Base-by-base conservation (phyloP, 1,140 invertebrate species). In the Pararge aegeria region DNA sequence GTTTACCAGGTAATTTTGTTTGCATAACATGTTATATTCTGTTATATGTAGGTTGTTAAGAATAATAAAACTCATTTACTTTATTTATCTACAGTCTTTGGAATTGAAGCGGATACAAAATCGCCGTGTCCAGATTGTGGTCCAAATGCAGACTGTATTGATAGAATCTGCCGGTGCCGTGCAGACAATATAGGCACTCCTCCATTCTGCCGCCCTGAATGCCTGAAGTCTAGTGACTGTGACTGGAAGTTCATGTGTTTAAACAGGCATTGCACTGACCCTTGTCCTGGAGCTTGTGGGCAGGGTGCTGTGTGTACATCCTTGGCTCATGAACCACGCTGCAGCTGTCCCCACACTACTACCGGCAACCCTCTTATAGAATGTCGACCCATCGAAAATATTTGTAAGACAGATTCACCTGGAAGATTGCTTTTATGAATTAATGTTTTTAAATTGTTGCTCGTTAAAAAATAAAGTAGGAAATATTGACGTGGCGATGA, bases 291-390 rank as follows among this genome's bases (percentile, higher is more conserved):
- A 50, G 91, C 94, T 0, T 96, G 95, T 76, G 95, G 94, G 1
- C 91, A 90, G 55, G 91, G 90, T 51, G 95, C 94, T 13, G 56
- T 92, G 55, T 95, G 95, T 73, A 89, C 92, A 30, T 92, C 94
- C 2, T 91, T 94, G 61, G 95, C 95, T 75, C 96, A 97, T 71
- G 94, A 94, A 71, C 95, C 95, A 1, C 91, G 94, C 1, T 97
- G 95, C 76, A 92, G 91, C 50, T 97, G 96, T 81, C 93, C 94
- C 15, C 76, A 90, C 16, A 60, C 75, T 48, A 89, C 78, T 49
- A 81, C 74, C 10, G 89, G 90, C 71, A 93, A 95, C 90, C 93
- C 94, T 49, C 93, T 94, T 91, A 91, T 38, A 85, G 92, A 77
- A 72, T 89, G 87, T 79, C 81, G 68, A 66, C 81, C 69, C 74